Evolutionary conservation across 1,140 invertebrate species (phyloP), one percentile per base, ranked within the genome.

Genomic region (Vanessa tameamea): DNA sequence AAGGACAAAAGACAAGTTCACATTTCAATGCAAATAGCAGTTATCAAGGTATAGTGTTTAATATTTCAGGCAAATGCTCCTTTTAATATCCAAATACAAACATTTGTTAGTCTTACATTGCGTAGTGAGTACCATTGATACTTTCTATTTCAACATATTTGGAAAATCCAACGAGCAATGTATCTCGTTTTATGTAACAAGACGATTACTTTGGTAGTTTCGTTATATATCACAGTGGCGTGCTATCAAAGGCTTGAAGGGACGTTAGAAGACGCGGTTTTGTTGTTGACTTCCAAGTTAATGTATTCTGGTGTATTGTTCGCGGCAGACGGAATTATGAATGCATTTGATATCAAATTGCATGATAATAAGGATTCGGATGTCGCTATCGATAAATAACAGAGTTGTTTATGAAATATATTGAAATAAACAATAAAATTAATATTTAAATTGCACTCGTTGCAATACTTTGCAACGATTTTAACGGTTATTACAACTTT

Each of bases 221-320:
- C 23, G 57, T 31, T 31, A 70, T 50, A 53, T 72, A 64, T 72
- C 59, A 65, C 72, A 66, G 69, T 72, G 70, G 70, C 68, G 16
- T 72, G 71, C 64, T 73, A 81, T 81, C 78, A 85, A 85, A 85
- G 83, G 78, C 77, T 77, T 66, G 72, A 65, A 70, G 71, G 76
- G 73, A 77, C 70, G 71, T 69, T 61, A 73, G 69, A 78, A 78
- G 76, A 83, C 69, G 72, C 63, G 79, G 80, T 78, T 83, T 82
- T 82, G 84, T 73, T 78, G 78, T 75, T 86, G 86, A 87, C 83
- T 87, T 75, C 77, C 50, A 75, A 84, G 78, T 82, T 88, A 90
- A 90, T 90, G 84, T 86, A 88, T 89, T 90, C 85, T 83, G 74
- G 64, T 64, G 85, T 82, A 89, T 89, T 89, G 85, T 90, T 87